phyloP scores from a whole-genome alignment of 2,888 invertebrate genomes.

The Automeris io region DNA sequence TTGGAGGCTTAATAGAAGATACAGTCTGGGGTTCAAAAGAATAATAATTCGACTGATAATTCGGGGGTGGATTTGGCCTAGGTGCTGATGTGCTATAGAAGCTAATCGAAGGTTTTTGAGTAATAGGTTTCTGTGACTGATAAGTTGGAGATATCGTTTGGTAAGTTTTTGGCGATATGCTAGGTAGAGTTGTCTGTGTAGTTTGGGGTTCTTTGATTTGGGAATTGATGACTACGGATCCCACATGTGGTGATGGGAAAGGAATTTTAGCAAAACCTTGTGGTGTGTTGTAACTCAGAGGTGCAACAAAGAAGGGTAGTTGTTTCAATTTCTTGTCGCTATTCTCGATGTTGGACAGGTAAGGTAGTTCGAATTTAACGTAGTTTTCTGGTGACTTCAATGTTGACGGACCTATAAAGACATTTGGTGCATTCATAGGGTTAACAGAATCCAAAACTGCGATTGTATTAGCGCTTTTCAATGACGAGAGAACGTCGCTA shows the following conservation, averaged over 20 bases:
- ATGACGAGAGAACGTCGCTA: constrained; percentile 81
- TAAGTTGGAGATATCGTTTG: constrained; percentile 27
- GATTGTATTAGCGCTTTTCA: constrained; percentile 84
- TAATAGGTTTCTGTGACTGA: constrained; percentile 38
- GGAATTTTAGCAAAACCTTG: constrained; percentile 90
- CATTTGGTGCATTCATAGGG: constrained; percentile 81
- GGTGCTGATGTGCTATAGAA: constrained; percentile 63
- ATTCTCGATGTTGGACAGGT: constrained; percentile 84
- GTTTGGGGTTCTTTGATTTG: constrained; percentile 46
- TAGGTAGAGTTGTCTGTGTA: constrained; percentile 21
- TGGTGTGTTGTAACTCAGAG: constrained; percentile 89
- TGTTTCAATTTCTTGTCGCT: constrained; percentile 84
- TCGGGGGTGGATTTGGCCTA: constrained; percentile 33
- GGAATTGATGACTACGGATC: constrained; percentile 86
- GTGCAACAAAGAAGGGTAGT: constrained; percentile 90
- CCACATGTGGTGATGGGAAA: constrained; percentile 90
- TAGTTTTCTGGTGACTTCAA: constrained; percentile 83
- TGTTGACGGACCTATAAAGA: constrained; percentile 89
- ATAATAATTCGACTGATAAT: constrained; percentile 52
- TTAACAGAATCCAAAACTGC: constrained; percentile 86
- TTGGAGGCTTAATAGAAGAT: constrained; percentile 42
- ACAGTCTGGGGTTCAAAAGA: constrained; percentile 64
- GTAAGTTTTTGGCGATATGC: constrained; percentile 27
- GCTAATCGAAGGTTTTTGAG: constrained; percentile 58
- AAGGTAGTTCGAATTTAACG: constrained; percentile 89